These are phyloP conservation scores for Eupithecia centaureata DNA, from an alignment of 2,888 invertebrate species.

Conservation along the genomic window DNA sequence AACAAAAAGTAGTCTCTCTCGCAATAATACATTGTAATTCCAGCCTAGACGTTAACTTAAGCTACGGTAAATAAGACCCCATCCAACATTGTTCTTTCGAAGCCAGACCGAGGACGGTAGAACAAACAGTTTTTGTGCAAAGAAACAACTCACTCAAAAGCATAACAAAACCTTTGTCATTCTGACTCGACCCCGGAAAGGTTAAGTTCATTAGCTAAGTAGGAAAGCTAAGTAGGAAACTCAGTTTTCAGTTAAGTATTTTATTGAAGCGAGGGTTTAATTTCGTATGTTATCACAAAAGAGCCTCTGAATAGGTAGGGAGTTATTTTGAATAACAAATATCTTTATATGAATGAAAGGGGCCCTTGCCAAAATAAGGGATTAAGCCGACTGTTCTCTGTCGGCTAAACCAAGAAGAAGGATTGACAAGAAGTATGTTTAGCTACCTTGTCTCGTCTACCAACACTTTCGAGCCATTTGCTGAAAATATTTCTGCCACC, in stretches of 20 bases:
- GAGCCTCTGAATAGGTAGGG: not conserved
- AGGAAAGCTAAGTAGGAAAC: slow-evolving; percentile 28
- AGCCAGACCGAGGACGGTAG: not conserved
- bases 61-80: not conserved
- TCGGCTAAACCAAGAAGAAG: no score
- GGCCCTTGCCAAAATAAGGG: not conserved
- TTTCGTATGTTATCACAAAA: not conserved
- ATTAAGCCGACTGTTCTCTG: not conserved
- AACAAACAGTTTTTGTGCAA: not conserved
- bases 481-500: no score
- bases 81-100: not conserved
- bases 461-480: no score
- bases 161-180: slow-evolving; percentile 27
- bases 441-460: no score
- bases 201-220: slow-evolving; percentile 42
- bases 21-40: not conserved
- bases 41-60: not conserved
- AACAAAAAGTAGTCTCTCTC: not conserved
- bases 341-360: not conserved
- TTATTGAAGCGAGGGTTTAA: slow-evolving; percentile 10
- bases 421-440: no score
- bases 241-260: slow-evolving; percentile 35
- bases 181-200: slow-evolving; percentile 27
- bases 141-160: slow-evolving; percentile 8
- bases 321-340: not conserved